These are phyloP conservation scores for Epinotia nisella DNA, from an alignment of 2,888 invertebrate genomes.

Conservation along the genomic window DNA sequence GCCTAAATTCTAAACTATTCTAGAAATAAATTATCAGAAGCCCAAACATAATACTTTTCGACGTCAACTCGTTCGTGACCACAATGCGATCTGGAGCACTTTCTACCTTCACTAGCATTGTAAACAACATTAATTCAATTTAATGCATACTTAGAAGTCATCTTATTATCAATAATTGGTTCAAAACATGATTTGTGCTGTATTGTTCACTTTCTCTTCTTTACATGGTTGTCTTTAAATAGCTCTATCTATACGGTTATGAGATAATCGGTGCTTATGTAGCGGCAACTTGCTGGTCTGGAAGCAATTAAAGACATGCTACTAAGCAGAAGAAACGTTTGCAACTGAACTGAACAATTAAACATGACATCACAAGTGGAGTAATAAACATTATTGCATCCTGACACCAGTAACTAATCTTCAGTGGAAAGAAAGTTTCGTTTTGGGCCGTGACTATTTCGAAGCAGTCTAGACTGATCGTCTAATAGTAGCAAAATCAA, in stretches of 20 bases:
- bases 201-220: constrained; percentile 33
- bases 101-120: constrained; percentile 51
- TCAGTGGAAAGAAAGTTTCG: neutral
- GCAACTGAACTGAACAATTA: constrained; percentile 5
- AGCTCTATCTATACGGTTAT: neutral
- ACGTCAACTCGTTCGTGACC: constrained; percentile 55
- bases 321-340: constrained; percentile 15
- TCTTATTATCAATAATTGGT: constrained; percentile 37
- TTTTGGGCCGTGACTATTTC: neutral
- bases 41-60: constrained; percentile 24
- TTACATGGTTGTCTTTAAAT: constrained; percentile 24
- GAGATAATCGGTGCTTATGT: constrained; percentile 32
- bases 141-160: constrained; percentile 21
- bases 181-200: constrained; percentile 34
- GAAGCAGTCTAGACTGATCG: constrained; percentile 24
- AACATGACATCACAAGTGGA: neutral
- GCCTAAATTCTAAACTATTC: constrained; percentile 21
- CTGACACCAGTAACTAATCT: constrained; percentile 1
- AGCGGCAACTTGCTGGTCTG: neutral
- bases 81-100: constrained; percentile 54
- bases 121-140: constrained; percentile 47
- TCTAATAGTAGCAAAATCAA: constrained; percentile 20
- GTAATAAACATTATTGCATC: neutral
- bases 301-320: constrained; percentile 25
- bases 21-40: constrained; percentile 25